Evolutionary conservation across 2,797 vertebrate genomes (phyloP), one percentile per base, ranked within the genome.

Genomic region (Molothrus aeneus): DNA sequence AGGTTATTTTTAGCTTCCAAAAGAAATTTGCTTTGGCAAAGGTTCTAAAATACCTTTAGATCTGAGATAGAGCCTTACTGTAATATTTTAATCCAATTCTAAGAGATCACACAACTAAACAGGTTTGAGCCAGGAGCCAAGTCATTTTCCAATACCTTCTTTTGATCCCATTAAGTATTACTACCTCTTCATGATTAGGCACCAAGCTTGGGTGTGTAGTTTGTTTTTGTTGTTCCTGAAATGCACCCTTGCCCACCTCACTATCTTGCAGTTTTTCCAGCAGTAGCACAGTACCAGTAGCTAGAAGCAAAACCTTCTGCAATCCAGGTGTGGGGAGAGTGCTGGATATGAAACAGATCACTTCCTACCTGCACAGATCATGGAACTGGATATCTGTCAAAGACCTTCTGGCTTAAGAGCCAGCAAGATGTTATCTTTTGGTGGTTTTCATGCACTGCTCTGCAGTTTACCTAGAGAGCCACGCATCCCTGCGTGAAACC

Each of bases 21-120:
- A 86, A 92, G 22, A 93, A 72, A 79, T 79, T 60, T 91, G 78
- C 86, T 92, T 94, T 92, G 93, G 85, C 92, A 94, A 73, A 84
- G 73, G 64, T 86, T 85, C 92, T 84, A 75, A 75, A 92, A 72
- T 81, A 88, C 10, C 59, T 93, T 79, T 54, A 90, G 65, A 91
- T 95, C 87, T 80, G 45, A 93, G 68, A 84, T n/a, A 90, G 8
- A 53, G 38, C 29, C 45, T 60, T 59, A 54, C 32, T 91, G 53
- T 57, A 70, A 70, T 88, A 81, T 71, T 90, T 81, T 70, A 95
- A 91, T 90, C 21, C 66, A 61, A 66, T 64, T 79, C 82, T 86
- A 90, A 75, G 66, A 91, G 36, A 91, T 90, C 60, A 65, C 75
- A 89, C 53, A 89, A 80, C 36, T 74, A 93, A 92, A 91, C 50